Evolutionary conservation across 2,888 invertebrate species (phyloP).

Genomic region (Zygaena filipendulae): DNA sequence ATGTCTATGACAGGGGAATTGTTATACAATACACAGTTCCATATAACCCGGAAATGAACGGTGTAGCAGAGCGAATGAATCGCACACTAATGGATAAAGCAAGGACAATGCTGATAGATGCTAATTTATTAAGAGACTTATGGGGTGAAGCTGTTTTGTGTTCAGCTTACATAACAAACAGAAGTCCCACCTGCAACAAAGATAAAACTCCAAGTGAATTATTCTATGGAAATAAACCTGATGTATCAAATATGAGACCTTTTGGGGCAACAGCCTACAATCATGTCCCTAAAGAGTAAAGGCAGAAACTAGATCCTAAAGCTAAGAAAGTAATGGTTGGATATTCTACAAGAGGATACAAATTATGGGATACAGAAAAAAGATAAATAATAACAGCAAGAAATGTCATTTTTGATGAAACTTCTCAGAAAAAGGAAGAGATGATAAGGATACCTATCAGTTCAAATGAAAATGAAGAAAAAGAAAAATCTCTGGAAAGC

Average conservation of each 20-base stretch:
- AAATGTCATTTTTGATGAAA: slow-evolving; percentile 2
- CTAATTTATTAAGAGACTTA: slow-evolving; percentile 7
- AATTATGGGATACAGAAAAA: slow-evolving; percentile 3
- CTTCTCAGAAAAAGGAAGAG: neutral
- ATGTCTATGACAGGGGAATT: slow-evolving; percentile 3
- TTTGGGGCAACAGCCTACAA: neutral
- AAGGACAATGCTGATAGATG: slow-evolving; percentile 12
- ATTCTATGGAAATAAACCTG: no score
- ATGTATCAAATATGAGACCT: no score
- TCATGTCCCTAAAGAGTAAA: neutral
- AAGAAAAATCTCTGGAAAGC: neutral
- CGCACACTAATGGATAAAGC: slow-evolving; percentile 14
- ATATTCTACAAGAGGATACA: slow-evolving; percentile 2
- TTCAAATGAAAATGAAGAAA: no score
- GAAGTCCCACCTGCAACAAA: slow-evolving; percentile 1
- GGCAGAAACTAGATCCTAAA: slow-evolving; percentile 2
- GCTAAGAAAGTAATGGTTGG: slow-evolving; percentile 5
- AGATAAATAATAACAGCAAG: neutral
- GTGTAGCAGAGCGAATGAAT: no score
- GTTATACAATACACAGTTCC: slow-evolving; percentile 10
- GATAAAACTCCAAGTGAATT: slow-evolving; percentile 1
- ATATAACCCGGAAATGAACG: no score
- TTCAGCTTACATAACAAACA: slow-evolving; percentile 5
- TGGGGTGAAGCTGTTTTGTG: slow-evolving; percentile 10
- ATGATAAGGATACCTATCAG: neutral